Base-by-base conservation (phyloP, 2,797 vertebrate species). In the Acomys russatus region DNA sequence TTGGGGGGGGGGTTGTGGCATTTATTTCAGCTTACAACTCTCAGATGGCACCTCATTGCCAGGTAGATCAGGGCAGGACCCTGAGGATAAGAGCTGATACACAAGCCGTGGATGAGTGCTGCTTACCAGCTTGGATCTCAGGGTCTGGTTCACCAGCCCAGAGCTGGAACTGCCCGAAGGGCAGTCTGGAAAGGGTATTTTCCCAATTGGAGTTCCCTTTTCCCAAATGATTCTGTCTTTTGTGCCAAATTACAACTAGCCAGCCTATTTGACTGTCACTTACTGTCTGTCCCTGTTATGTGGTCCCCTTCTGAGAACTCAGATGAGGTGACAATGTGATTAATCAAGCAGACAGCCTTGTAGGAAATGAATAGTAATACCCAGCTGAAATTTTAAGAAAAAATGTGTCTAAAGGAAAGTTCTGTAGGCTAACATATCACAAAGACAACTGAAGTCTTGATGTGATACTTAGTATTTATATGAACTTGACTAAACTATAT, bases 401-500 rank as follows among this genome's bases (percentile, higher is more conserved):
- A 23, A 84, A 78, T 93, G 70, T 82, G 23, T 88, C 78, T 73
- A 35, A 92, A 85, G 9, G 49, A 91, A 70, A 91, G 35, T 92
- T 94, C 80, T 73, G 28, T 30, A 95, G 59, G n/a, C 25, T 92
- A 92, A 86, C 86, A 44, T 56, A 68, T 92, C 66, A 80, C 44
- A n/a, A 12, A 80, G 70, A 22, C 64, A 86, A 70, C 63, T 86
- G 1, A 64, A 89, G 71, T 33, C 8, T 80, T 88, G 23, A 28
- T 84, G 0, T 80, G 87, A 61, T 80, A 87, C 20, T 56, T 80
- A 71, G 33, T 35, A 49, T 94, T 94, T 94, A 9, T 89, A 49
- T 86, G 3, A 38, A n/a, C 64, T 94, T 93, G 4, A 92, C 90
- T 92, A n/a, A 93, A 96, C 25, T 86, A 38, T 94, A 9, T 87